These are phyloP conservation scores for Lycodopsis pacificus DNA, from an alignment of 2,797 vertebrate genomes.

Conservation along the genomic window DNA sequence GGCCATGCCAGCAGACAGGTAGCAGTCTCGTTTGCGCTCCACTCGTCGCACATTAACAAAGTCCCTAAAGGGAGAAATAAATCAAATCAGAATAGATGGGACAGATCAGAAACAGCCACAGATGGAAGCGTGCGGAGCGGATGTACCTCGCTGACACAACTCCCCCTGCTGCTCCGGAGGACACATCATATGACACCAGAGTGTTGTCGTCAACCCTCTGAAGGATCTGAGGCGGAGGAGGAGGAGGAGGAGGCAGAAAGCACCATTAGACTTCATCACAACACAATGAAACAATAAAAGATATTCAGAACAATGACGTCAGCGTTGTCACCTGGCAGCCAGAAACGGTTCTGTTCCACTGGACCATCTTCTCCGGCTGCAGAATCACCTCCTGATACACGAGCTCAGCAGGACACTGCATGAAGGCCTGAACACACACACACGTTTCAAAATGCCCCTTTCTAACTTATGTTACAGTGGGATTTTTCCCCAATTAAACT, in stretches of 20 bases:
- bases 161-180: conserved; percentile 92
- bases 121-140: neutral
- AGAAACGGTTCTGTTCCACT: conserved; percentile 95
- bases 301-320: accelerated
- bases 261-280: neutral
- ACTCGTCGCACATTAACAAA: conserved; percentile 96
- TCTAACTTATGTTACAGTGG: no score
- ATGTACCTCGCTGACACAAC: conserved; percentile 93
- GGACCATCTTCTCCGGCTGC: conserved; percentile 95
- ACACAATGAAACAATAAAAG: neutral
- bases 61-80: conserved; percentile 83
- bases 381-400: conserved; percentile 97
- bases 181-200: conserved; percentile 92
- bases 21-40: conserved; percentile 91
- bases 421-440: conserved; percentile 83
- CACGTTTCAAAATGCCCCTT: no score
- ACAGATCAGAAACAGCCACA: neutral
- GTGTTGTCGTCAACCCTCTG: conserved; percentile 97
- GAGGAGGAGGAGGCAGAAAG: conserved; percentile 22
- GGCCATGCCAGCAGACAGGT: conserved; percentile 93
- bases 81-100: conserved; percentile 2
- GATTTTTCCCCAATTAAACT: no score
- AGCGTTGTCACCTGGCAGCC: conserved; percentile 90
- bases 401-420: conserved; percentile 93
- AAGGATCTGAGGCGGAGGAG: conserved; percentile 86